Conservation (phyloP, 1,140 invertebrate genomes). For the Leptopilina boulardi region DNA sequence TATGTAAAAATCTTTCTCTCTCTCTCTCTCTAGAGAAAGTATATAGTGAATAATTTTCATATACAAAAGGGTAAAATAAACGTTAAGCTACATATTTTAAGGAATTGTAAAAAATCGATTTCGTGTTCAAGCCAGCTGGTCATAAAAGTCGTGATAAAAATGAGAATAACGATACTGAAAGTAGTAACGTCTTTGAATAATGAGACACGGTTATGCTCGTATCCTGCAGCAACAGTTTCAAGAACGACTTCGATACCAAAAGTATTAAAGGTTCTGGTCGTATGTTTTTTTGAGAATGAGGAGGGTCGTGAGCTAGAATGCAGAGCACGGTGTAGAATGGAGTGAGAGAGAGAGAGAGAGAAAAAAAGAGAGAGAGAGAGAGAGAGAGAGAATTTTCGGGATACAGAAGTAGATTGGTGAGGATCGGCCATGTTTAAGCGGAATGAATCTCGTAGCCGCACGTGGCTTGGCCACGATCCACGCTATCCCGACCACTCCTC, state of each 20-base stretch:
- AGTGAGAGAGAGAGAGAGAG: too few relatives aligned
- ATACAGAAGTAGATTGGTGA: slow-evolving; percentile 49
- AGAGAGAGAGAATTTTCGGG: too few relatives aligned
- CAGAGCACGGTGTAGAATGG: slow-evolving; percentile 39
- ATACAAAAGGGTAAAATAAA: neutral
- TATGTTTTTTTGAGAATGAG: neutral
- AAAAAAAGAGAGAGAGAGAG: too few relatives aligned
- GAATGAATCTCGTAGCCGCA: slow-evolving; percentile 71
- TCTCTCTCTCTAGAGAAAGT: too few relatives aligned
- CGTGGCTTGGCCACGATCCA: slow-evolving; percentile 70
- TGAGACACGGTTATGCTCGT: slow-evolving; percentile 1
- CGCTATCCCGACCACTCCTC: slow-evolving; percentile 54
- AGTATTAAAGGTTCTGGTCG: slow-evolving; percentile 23
- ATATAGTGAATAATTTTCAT: neutral
- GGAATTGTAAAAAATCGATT: neutral
- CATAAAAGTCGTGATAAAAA: slow-evolving; percentile 9
- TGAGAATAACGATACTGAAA: neutral
- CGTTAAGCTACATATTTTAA: neutral
- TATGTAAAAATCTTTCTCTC: too few relatives aligned
- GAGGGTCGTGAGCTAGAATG: slow-evolving; percentile 35
- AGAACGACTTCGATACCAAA: slow-evolving; percentile 12
- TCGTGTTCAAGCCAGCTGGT: neutral
- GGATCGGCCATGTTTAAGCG: slow-evolving; percentile 62
- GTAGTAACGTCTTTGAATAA: slow-evolving; percentile 9
- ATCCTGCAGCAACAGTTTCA: slow-evolving; percentile 20